phyloP scores from a whole-genome alignment of 2,113 vertebrate genomes.

The Mormyrus lacerda region DNA sequence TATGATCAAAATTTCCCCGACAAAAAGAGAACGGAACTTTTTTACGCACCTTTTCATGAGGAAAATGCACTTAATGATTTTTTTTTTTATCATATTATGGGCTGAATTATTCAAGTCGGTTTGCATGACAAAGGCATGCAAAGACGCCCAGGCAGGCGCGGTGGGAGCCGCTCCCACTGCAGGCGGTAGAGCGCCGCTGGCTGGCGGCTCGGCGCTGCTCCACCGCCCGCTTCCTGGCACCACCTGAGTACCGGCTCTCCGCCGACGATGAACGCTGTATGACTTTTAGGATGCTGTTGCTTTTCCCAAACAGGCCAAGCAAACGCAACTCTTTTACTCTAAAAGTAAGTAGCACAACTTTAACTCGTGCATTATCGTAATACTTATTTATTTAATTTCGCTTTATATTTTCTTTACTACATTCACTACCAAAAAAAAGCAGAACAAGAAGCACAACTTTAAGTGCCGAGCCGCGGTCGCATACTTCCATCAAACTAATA shows the following conservation, averaged over 20 bases:
- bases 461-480: neutral
- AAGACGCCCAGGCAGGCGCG: neutral
- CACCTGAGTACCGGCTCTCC: neutral
- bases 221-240: neutral
- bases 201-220: neutral
- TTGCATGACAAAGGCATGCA: slow-evolving; percentile 11
- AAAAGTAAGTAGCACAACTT: neutral
- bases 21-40: neutral
- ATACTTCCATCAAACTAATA: neutral
- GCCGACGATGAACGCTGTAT: neutral
- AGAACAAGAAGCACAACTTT: neutral
- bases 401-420: neutral
- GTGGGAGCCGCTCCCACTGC: neutral
- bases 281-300: neutral
- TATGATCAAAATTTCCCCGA: neutral
- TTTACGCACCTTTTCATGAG: neutral
- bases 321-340: neutral
- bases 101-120: neutral
- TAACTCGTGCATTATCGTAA: neutral
- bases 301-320: neutral
- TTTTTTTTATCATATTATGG: neutral
- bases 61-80: neutral
- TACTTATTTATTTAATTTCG: neutral
- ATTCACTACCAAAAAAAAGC: neutral
- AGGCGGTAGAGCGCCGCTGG: neutral